Conservation (phyloP, 92 coral and sea anemone species). For the Palythoa grandiflora region DNA sequence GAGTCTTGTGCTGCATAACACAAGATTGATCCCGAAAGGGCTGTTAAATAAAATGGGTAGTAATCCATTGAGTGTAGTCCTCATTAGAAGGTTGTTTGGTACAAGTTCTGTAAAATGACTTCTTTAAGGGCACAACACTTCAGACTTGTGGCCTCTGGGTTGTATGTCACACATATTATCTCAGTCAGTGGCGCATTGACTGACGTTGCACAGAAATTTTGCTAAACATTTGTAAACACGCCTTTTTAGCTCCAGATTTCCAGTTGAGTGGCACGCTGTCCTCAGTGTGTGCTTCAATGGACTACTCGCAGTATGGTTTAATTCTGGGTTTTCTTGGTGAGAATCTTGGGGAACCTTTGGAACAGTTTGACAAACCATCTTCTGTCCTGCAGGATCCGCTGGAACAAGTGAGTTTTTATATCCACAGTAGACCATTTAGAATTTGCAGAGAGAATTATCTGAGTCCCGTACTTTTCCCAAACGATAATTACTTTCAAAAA, state of each 20-base stretch:
- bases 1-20: no score
- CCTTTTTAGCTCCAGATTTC: constrained; percentile 87
- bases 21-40: no score
- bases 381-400: constrained; percentile 93
- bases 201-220: not conserved
- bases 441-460: not conserved
- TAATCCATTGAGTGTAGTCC: no score
- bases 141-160: no score
- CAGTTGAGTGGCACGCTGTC: constrained; percentile 91
- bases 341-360: constrained; percentile 93
- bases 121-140: no score
- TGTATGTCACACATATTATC: no score
- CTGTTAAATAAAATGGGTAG: no score
- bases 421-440: not conserved
- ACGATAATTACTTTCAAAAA: no score
- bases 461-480: no score
- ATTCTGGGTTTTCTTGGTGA: constrained; percentile 94
- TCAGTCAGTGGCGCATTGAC: not conserved
- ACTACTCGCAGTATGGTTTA: constrained; percentile 94
- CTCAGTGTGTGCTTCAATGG: constrained; percentile 86
- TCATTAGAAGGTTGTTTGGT: no score
- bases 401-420: not conserved
- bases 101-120: no score
- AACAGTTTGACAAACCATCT: constrained; percentile 95
- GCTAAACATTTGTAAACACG: not conserved